Evolutionary conservation across 2,113 vertebrate species (phyloP).

Genomic region (Zosterops borbonicus): DNA sequence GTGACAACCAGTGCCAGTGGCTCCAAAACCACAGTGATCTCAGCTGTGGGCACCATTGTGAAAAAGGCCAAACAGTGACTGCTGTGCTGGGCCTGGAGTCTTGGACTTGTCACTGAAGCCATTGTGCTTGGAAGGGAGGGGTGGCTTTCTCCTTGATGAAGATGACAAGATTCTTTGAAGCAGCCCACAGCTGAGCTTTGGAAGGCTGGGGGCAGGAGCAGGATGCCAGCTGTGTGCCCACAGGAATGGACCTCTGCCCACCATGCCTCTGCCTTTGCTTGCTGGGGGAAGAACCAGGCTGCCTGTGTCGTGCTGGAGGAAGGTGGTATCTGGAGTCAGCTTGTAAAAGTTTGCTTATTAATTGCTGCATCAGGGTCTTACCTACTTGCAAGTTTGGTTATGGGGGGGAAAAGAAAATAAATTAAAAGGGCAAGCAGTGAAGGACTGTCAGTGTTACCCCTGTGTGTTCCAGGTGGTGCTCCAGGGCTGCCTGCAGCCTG

Average conservation of each 20-base stretch:
- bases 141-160: conserved; percentile 10
- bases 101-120: conserved; percentile 23
- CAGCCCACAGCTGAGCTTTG: conserved; percentile 5
- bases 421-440: neutral
- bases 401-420: neutral
- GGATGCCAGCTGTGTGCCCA: conserved; percentile 22
- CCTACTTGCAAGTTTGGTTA: neutral
- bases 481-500: neutral
- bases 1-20: conserved; percentile 97
- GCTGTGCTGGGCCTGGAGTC: conserved; percentile 15
- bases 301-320: neutral
- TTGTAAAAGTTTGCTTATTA: neutral
- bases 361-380: neutral
- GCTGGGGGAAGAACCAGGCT: neutral
- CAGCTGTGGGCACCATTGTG: conserved; percentile 94
- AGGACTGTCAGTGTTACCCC: neutral
- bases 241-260: conserved; percentile 18
- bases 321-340: neutral
- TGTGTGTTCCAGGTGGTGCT: neutral
- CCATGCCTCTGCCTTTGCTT: conserved; percentile 17
- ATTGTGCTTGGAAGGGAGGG: neutral
- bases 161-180: conserved; percentile 38
- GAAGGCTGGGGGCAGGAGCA: conserved; percentile 5
- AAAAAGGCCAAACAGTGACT: conserved; percentile 97
- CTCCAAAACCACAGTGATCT: conserved; percentile 97